Conservation (phyloP, 2,888 invertebrate genomes). For the Yponomeuta sedellus region DNA sequence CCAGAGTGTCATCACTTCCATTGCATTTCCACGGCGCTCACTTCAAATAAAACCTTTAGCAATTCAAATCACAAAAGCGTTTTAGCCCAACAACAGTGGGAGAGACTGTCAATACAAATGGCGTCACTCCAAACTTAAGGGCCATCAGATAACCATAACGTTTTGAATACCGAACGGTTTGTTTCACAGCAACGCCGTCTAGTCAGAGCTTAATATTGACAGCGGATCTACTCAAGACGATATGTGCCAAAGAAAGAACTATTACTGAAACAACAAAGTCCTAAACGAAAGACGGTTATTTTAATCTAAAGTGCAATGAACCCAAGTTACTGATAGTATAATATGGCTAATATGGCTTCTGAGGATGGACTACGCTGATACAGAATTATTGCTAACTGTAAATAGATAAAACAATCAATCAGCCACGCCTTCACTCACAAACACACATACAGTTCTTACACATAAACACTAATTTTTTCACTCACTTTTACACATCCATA, state of each 20-base stretch:
- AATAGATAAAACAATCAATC: no score
- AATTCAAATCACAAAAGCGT: constrained; percentile 1
- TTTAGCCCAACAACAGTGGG: neutral
- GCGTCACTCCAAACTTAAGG: neutral
- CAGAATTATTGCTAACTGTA: no score
- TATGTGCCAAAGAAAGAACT: neutral
- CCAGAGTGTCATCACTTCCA: neutral
- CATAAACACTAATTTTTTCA: no score
- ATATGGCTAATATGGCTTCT: no score
- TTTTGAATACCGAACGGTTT: constrained; percentile 1
- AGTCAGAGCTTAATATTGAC: neutral
- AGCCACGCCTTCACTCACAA: no score
- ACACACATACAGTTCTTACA: no score
- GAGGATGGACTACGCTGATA: no score
- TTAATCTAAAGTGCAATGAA: no score
- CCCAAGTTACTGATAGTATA: no score
- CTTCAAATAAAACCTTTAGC: constrained; percentile 3
- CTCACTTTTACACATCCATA: no score
- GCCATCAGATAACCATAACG: constrained; percentile 2
- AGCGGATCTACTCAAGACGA: neutral
- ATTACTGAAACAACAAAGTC: no score
- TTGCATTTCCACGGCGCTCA: neutral
- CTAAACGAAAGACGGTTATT: no score
- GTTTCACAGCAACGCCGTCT: neutral
- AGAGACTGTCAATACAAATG: neutral